Evolutionary conservation across 1,140 invertebrate genomes (phyloP).

Genomic region (Cyrtorhinus lividipennis): DNA sequence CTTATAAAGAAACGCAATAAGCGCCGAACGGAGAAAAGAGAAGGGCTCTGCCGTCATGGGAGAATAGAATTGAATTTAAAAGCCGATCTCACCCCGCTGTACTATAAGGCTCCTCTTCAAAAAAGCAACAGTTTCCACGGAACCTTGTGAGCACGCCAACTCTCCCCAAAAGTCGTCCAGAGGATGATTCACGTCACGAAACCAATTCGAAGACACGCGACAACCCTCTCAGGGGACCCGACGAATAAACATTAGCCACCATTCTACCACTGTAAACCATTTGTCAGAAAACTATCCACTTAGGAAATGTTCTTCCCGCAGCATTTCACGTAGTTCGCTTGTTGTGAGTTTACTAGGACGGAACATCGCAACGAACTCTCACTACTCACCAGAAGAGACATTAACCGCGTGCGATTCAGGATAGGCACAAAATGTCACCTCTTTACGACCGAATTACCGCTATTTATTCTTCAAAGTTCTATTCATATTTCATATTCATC

Average conservation of each 20-base stretch:
- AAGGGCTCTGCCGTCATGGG: not conserved
- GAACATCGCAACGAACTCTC: no score
- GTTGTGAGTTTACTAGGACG: no score
- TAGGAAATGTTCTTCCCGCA: not conserved
- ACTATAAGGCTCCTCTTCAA: no score
- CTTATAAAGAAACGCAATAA: not conserved
- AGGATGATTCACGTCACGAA: slow-evolving; percentile 8
- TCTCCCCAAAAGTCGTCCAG: not conserved
- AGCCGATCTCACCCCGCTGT: not conserved
- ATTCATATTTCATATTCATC: no score
- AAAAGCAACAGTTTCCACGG: slow-evolving; percentile 1
- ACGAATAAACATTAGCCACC: not conserved
- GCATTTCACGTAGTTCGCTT: no score
- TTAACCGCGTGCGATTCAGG: no score
- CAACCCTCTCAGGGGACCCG: not conserved
- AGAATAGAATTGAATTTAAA: slow-evolving; percentile 7
- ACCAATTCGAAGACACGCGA: slow-evolving; percentile 2
- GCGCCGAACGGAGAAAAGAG: not conserved
- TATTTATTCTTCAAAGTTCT: no score
- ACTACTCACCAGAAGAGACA: no score
- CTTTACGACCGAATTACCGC: no score
- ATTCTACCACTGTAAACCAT: not conserved
- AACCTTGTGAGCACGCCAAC: not conserved
- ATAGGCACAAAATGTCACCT: no score
- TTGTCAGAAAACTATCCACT: slow-evolving; percentile 4